Evolutionary conservation across 2,797 vertebrate genomes (phyloP), one percentile per base, ranked within the genome.

Genomic region (Galagoides demidoff): DNA sequence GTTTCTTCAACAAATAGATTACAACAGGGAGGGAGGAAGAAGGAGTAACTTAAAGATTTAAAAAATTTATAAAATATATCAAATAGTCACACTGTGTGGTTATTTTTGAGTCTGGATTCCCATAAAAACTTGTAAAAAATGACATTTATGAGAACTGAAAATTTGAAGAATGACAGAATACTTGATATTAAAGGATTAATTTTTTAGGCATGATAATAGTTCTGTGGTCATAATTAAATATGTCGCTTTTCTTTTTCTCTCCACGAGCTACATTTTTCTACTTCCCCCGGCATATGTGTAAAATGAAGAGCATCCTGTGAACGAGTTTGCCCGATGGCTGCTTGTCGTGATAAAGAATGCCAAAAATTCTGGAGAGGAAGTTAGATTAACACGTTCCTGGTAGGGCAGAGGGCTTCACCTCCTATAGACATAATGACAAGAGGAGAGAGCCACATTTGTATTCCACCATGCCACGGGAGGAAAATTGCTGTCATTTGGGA

Each of bases 301-400:
- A 96, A 85, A 29, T 61, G 59, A 88, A 71, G 82, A 93, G 71
- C 77, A 95, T 43, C 13, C 83, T 27, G 52, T 49, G 74, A 79
- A 86, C 31, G 78, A 57, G 55, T 63, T 81, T 87, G 92, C 81
- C 63, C 3, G 3, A 49, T 68, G 85, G 93, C 68, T 55, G 43
- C 59, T 82, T 10, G 6, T 81, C 86, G 76, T 43, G 84, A 88
- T 70, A 77, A 68, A 52, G 37, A 95, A 95, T 91, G 93, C 63
- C 94, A 96, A 88, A 87, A 39, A 78, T 90, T 84, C 34, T 76
- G n/a, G 64, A 92, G 71, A 95, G 96, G 94, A 96, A 94, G 83
- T 82, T 57, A 95, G 94, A 92, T 45, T 97, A 78, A 90, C 57
- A 84, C 0, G 4, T n/a, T 94, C 88, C 59, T 90, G 94, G 95